These are phyloP conservation scores for Lithophane leautieri DNA, from an alignment of 2,888 invertebrate genomes.

Conservation along the genomic window DNA sequence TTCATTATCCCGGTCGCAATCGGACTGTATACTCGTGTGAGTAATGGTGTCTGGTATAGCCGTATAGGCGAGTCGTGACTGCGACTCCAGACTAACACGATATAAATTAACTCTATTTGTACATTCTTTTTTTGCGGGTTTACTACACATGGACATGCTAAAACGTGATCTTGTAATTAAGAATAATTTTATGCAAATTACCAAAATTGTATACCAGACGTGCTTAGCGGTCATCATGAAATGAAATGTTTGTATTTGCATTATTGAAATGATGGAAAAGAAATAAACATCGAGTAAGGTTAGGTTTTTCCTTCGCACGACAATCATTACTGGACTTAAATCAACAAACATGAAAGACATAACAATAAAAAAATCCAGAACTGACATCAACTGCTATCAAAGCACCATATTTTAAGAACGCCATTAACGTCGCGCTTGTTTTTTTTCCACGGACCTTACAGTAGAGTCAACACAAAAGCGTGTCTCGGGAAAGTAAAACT, in stretches of 20 bases:
- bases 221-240: slow-evolving; percentile 11
- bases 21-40: slow-evolving; percentile 70
- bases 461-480: slow-evolving; percentile 53
- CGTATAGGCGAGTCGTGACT: slow-evolving; percentile 77
- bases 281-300: background rate
- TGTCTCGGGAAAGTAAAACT: slow-evolving; percentile 45
- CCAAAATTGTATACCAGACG: slow-evolving; percentile 34
- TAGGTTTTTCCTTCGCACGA: slow-evolving; percentile 6
- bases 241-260: slow-evolving; percentile 17
- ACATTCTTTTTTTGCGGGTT: slow-evolving; percentile 51
- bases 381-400: slow-evolving; percentile 57
- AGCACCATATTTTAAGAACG: slow-evolving; percentile 60
- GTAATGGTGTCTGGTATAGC: slow-evolving; percentile 75
- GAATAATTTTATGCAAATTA: slow-evolving; percentile 55
- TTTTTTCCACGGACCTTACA: slow-evolving; percentile 45
- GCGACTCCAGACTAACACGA: slow-evolving; percentile 74
- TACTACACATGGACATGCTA: slow-evolving; percentile 53
- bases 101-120: slow-evolving; percentile 71
- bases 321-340: slow-evolving; percentile 5
- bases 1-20: slow-evolving; percentile 58
- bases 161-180: slow-evolving; percentile 56
- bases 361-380: slow-evolving; percentile 40
- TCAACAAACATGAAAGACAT: slow-evolving; percentile 35
- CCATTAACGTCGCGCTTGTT: slow-evolving; percentile 57
- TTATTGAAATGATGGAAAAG: background rate